phyloP scores from a whole-genome alignment of 2,888 invertebrate species.

The Pristionchus maxplancki region DNA sequence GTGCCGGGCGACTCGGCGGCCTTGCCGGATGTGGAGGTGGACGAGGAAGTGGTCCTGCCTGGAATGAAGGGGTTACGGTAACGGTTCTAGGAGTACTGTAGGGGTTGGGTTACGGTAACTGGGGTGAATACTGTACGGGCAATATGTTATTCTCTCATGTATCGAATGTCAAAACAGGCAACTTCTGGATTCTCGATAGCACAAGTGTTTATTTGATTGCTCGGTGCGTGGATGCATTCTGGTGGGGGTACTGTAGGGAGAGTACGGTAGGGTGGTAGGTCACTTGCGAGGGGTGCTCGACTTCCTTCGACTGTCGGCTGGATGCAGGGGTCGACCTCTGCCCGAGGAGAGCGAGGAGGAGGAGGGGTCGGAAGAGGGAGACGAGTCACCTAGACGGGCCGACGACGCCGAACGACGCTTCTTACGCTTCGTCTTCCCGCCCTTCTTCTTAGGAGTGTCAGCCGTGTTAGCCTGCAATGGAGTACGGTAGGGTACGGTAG shows the following conservation, averaged over 20 bases:
- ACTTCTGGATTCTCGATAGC: no score
- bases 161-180: no score
- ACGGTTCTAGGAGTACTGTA: neutral
- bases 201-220: neutral
- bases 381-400: neutral
- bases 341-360: neutral
- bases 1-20: neutral
- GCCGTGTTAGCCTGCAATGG: neutral
- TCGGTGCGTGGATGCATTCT: neutral
- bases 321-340: neutral
- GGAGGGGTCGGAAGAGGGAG: neutral
- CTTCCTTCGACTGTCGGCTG: neutral
- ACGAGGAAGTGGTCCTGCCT: neutral
- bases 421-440: neutral
- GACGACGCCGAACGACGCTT: constrained; percentile 13
- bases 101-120: neutral
- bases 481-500: neutral
- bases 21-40: neutral
- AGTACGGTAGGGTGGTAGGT: neutral
- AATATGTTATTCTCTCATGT: no score
- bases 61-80: neutral
- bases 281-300: neutral
- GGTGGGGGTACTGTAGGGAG: neutral
- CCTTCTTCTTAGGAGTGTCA: neutral
- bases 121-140: no score